Conservation (phyloP, 1,140 invertebrate species). For the Pinna nobilis region DNA sequence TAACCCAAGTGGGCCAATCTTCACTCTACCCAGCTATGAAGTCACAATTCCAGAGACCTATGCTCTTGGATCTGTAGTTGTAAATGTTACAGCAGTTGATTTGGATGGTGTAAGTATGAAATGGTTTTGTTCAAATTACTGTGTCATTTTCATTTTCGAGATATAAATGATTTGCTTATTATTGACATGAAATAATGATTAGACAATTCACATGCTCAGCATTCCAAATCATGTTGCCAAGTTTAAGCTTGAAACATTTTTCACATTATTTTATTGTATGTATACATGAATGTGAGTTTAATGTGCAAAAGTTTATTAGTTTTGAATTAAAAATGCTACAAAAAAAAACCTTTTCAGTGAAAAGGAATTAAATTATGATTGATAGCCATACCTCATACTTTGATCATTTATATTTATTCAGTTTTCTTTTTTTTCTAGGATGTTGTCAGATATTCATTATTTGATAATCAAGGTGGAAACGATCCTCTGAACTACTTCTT, state of each 20-base stretch:
- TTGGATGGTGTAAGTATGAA: constrained; percentile 76
- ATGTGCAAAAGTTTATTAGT: too few relatives aligned
- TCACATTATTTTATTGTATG: too few relatives aligned
- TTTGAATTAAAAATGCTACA: too few relatives aligned
- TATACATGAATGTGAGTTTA: too few relatives aligned
- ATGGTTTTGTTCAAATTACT: neutral
- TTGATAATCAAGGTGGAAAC: constrained; percentile 32
- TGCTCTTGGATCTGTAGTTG: constrained; percentile 39
- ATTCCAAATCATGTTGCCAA: too few relatives aligned
- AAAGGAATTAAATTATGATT: too few relatives aligned
- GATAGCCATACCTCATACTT: neutral
- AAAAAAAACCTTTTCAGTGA: too few relatives aligned
- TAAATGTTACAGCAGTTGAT: constrained; percentile 56
- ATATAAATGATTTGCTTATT: too few relatives aligned
- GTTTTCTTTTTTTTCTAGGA: constrained; percentile 40
- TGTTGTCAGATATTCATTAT: constrained; percentile 40
- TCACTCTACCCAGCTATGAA: constrained; percentile 25
- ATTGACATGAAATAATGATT: too few relatives aligned
- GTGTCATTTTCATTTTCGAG: neutral
- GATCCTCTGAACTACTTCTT: constrained; percentile 56
- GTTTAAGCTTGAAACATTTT: too few relatives aligned
- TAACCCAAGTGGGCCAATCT: constrained; percentile 78
- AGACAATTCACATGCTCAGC: too few relatives aligned
- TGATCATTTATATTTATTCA: neutral
- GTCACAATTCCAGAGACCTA: constrained; percentile 50